Evolutionary conservation across 2,797 vertebrate species (phyloP).

Genomic region (Anas bernieri): DNA sequence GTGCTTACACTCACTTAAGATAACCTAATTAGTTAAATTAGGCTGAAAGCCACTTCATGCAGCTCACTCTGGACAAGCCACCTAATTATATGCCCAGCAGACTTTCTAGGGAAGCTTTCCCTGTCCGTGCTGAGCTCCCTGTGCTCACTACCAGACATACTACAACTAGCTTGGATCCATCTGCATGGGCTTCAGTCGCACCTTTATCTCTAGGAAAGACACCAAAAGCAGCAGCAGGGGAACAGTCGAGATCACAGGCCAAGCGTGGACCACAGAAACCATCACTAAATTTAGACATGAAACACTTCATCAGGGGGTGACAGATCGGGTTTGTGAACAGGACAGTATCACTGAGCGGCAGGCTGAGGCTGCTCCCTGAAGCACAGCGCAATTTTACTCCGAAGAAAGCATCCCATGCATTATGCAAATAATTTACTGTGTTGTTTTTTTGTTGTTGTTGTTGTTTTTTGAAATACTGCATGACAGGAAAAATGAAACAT

Average conservation of each 20-base stretch:
- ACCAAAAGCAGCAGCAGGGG: not conserved
- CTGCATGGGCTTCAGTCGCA: not conserved
- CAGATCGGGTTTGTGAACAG: not conserved
- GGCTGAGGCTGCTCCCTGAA: not conserved
- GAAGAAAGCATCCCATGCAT: conserved; percentile 23
- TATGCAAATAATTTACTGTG: conserved; percentile 34
- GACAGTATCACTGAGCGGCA: too few relatives aligned
- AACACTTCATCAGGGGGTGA: not conserved
- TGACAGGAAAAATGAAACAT: not conserved
- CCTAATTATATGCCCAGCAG: not conserved
- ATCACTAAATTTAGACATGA: not conserved
- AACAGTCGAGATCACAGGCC: not conserved
- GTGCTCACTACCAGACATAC: not conserved
- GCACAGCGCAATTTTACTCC: not conserved
- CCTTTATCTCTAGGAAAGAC: not conserved
- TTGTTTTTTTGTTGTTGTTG: too few relatives aligned
- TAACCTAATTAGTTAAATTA: not conserved
- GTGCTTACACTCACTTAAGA: not conserved
- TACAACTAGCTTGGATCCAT: accelerated
- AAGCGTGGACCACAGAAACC: not conserved
- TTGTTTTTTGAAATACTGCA: not conserved
- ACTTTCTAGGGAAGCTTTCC: not conserved
- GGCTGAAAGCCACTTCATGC: not conserved
- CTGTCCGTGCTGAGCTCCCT: not conserved
- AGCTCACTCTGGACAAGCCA: not conserved